Evolutionary conservation across 2,888 invertebrate genomes (phyloP).

Genomic region (Xestobium rufovillosum): DNA sequence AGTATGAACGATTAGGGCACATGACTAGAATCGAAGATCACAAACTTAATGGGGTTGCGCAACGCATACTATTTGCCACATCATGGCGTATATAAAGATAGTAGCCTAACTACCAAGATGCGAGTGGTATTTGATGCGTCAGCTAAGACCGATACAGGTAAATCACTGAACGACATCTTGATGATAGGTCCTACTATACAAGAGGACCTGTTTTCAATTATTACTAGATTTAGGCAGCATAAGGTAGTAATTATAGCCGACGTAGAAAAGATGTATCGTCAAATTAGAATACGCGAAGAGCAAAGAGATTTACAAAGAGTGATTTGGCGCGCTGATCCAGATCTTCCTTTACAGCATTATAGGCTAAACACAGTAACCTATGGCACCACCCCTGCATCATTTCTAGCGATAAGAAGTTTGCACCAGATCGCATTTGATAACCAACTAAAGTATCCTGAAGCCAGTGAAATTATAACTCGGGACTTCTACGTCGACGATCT

Average conservation of each 20-base stretch:
- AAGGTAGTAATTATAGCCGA: slow-evolving; percentile 9
- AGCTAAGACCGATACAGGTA: slow-evolving; percentile 12
- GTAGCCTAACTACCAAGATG: slow-evolving; percentile 19
- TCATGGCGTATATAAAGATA: slow-evolving; percentile 16
- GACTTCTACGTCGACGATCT: no score
- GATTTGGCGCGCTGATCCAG: no score
- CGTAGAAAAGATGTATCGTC: slow-evolving; percentile 11
- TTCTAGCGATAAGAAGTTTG: slow-evolving; percentile 15
- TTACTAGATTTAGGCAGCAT: slow-evolving; percentile 7
- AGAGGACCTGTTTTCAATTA: slow-evolving; percentile 14
- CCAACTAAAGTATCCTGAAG: no score
- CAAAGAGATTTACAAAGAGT: slow-evolving; percentile 12
- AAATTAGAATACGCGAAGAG: slow-evolving; percentile 4
- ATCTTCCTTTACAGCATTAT: no score
- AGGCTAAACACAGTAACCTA: slow-evolving; percentile 16
- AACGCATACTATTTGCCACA: slow-evolving; percentile 14
- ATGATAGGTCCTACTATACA: slow-evolving; percentile 16
- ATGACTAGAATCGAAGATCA: slow-evolving; percentile 20
- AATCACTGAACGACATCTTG: slow-evolving; percentile 17
- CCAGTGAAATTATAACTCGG: no score
- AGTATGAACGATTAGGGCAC: slow-evolving; percentile 24
- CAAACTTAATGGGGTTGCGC: no score
- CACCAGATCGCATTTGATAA: no score
- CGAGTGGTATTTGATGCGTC: slow-evolving; percentile 19
- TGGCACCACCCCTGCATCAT: slow-evolving; percentile 16